A percentile compares a stretch with the other conserved stretches of the same genome.
Conservation (phyloP, 2,797 vertebrate genomes). For the Rhinogobio ventralis region DNA sequence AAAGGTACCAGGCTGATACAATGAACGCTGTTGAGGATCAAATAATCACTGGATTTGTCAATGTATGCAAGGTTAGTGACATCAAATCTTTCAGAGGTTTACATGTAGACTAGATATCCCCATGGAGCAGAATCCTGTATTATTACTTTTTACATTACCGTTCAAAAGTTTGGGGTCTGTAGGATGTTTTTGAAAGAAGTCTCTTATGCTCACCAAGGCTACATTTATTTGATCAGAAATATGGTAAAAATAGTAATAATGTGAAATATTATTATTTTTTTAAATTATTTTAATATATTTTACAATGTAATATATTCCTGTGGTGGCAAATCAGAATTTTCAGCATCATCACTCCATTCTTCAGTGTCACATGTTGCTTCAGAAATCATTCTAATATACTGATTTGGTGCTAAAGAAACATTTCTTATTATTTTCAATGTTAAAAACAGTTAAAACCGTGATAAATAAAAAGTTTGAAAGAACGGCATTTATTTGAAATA, state of each 20-base stretch:
- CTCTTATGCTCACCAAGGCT: neutral
- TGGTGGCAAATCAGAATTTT: neutral
- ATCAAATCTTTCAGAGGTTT: neutral
- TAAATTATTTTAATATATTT: too few relatives aligned
- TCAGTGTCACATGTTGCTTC: neutral
- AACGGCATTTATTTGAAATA: neutral
- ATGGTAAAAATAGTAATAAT: neutral
- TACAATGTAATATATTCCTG: neutral
- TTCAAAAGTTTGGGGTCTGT: neutral
- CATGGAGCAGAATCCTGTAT: neutral
- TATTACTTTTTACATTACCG: neutral
- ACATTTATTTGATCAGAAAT: slow-evolving; percentile 1
- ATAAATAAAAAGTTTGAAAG: neutral
- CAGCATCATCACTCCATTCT: too few relatives aligned
- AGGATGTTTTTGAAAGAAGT: too few relatives aligned
- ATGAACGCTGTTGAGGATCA: slow-evolving; percentile 6
- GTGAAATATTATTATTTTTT: too few relatives aligned
- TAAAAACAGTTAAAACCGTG: neutral
- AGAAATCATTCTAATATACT: neutral
- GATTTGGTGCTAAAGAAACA: neutral
- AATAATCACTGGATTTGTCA: slow-evolving; percentile 14
- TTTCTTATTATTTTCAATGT: neutral
- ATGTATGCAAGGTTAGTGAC: neutral
- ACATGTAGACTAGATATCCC: neutral
- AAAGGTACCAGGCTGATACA: neutral